These are phyloP conservation scores for Amphipyra berbera DNA, from an alignment of 2,888 invertebrate genomes.

Conservation along the genomic window DNA sequence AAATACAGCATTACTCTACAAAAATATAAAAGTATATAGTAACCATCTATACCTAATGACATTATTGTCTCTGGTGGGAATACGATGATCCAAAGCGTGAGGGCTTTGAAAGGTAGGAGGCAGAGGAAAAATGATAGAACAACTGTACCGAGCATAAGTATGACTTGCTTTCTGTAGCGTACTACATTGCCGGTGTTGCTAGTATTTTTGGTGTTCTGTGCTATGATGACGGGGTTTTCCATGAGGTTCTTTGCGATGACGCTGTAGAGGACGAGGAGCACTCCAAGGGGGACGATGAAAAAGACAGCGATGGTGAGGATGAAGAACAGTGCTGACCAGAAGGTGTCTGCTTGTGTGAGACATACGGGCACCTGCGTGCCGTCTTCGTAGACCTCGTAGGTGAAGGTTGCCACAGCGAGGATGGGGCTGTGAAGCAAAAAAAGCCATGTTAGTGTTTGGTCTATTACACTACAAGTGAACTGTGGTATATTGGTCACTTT, in stretches of 20 bases:
- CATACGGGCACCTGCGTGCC: conserved; percentile 94
- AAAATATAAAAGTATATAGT: conserved; percentile 95
- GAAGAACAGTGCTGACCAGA: conserved; percentile 95
- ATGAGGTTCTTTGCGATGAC: conserved; percentile 96
- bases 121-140: conserved; percentile 97
- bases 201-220: conserved; percentile 89
- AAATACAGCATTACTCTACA: conserved; percentile 96
- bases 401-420: conserved; percentile 94
- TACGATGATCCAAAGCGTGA: conserved; percentile 96
- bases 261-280: conserved; percentile 95
- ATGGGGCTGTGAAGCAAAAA: conserved; percentile 93
- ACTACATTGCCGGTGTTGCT: conserved; percentile 89
- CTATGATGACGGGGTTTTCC: conserved; percentile 93
- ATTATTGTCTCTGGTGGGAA: conserved; percentile 92
- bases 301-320: conserved; percentile 94
- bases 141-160: conserved; percentile 96
- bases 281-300: conserved; percentile 95
- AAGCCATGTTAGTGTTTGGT: conserved; percentile 4
- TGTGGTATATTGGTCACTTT: too few species aligned
- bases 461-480: neutral
- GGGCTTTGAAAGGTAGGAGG: conserved; percentile 96
- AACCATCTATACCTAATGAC: conserved; percentile 94
- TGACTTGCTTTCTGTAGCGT: conserved; percentile 94
- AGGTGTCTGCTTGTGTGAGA: conserved; percentile 93
- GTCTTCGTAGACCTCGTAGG: conserved; percentile 92